Base-by-base conservation (phyloP, 2,797 vertebrate species). In the Sebastolobus alascanus region DNA sequence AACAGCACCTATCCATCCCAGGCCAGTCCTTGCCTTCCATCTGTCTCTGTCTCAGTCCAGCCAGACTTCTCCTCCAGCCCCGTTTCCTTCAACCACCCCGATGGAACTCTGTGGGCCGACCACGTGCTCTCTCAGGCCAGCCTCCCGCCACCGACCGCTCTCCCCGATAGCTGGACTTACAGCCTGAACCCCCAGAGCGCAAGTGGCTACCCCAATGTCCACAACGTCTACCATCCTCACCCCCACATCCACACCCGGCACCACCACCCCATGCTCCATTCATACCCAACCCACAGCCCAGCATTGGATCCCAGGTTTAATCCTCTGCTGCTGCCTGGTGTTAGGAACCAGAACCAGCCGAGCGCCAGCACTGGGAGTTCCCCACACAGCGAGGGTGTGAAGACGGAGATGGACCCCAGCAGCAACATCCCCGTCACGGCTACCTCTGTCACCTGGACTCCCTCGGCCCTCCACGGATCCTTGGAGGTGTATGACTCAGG, bases 401-500 rank as follows among this genome's bases (percentile, higher is more conserved):
- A 46, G 43, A 93, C 97, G 13, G 97, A 99, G 77, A 92, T 97
- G 22, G 91, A 97, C 43, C 55, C 94, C 90, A 78, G 94, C 43
- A 87, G 87, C 72, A 68, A 84, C 94, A 87, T 94, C 78, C 82
- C 90, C 5, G 92, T 94, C 79, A 90, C 96, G 74, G 93, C 96
- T 46, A 73, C 90, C 79, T 95, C 97, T 79, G 95, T 97, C 83
- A 93, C 96, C 83, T 99, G 98, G 98, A 94, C 96, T 8, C 96
- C 97, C 84, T 96, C 97, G 1, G 40, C 86, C 75, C 97, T 98
- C 84, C 97, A 98, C 2, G 97, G 97, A 69, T 96, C 97, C 0
- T 91, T 99, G 93, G 98, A 99, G 90, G 95, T 97, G n/a, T 98
- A 97, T 77, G 97, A 99, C 31, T 75, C 97, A 96, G 97, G 98